These are phyloP conservation scores for Spodoptera litura DNA, from an alignment of 1,140 invertebrate genomes.

Conservation along the genomic window DNA sequence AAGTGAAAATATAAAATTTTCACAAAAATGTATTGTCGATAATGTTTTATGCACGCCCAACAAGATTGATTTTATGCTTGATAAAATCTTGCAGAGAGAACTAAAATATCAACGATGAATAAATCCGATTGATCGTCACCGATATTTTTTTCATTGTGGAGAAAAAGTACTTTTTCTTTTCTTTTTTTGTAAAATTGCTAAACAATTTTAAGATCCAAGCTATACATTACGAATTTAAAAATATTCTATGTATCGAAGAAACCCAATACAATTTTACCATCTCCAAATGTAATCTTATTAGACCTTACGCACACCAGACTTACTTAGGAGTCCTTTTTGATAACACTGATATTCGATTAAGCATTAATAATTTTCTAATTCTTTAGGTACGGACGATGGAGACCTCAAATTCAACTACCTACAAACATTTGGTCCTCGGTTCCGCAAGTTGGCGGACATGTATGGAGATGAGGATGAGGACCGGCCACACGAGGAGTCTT, in stretches of 20 bases:
- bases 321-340: too few species aligned
- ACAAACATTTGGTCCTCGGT: slow-evolving; percentile 97
- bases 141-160: too few species aligned
- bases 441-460: slow-evolving; percentile 98
- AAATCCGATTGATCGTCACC: too few species aligned
- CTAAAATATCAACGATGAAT: too few species aligned
- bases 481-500: slow-evolving; percentile 90
- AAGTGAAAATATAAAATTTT: background rate
- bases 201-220: too few species aligned
- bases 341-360: slow-evolving; percentile 2
- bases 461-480: slow-evolving; percentile 96
- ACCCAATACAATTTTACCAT: too few species aligned
- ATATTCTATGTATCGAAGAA: too few species aligned
- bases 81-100: background rate
- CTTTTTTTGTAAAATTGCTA: too few species aligned
- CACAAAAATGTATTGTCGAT: background rate
- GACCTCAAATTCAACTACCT: slow-evolving; percentile 99
- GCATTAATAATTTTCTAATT: slow-evolving; percentile 41
- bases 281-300: too few species aligned
- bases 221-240: too few species aligned
- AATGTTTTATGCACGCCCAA: background rate
- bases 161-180: too few species aligned
- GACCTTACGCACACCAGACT: too few species aligned
- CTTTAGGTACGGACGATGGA: slow-evolving; percentile 94
- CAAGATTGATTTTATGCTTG: background rate